Conservation (phyloP, 2,113 vertebrate genomes). For the Uria lomvia region DNA sequence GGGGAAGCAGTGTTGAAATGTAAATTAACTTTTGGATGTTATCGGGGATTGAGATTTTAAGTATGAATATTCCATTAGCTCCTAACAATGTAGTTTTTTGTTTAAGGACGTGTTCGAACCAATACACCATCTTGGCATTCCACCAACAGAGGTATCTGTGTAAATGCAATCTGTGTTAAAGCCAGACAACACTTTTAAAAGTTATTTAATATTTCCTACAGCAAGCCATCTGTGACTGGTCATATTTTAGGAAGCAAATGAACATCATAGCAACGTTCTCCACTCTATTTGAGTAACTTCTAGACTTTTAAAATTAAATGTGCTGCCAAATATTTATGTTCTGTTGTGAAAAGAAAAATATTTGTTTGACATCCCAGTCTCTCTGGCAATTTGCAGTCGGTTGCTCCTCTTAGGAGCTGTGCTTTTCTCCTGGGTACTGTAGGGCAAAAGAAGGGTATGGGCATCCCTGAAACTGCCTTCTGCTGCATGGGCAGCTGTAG, state of each 20-base stretch:
- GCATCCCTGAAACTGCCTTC: background rate
- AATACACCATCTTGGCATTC: slow-evolving; percentile 1
- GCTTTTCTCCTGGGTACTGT: background rate
- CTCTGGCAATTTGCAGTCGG: background rate
- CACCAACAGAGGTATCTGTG: slow-evolving; percentile 43
- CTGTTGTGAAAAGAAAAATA: slow-evolving; percentile 63
- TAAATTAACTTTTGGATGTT: slow-evolving; percentile 26
- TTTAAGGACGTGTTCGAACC: slow-evolving; percentile 28
- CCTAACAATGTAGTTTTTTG: slow-evolving; percentile 20
- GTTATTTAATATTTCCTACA: slow-evolving; percentile 58
- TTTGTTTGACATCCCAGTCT: slow-evolving; percentile 52
- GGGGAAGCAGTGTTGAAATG: background rate
- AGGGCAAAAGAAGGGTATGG: background rate
- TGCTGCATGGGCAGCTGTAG: background rate
- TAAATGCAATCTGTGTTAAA: slow-evolving; percentile 49
- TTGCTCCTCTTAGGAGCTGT: slow-evolving; percentile 33
- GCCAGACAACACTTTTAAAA: slow-evolving; percentile 43
- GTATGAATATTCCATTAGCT: slow-evolving; percentile 36
- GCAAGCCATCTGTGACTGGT: slow-evolving; percentile 65
- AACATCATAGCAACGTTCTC: slow-evolving; percentile 9
- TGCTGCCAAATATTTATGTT: slow-evolving; percentile 65
- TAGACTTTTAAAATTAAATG: slow-evolving; percentile 28
- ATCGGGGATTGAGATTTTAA: slow-evolving; percentile 17
- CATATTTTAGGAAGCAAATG: slow-evolving; percentile 57
- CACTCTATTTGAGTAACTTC: slow-evolving; percentile 45